Evolutionary conservation across 2,888 invertebrate genomes (phyloP).

Genomic region (Campopleginae sp.): DNA sequence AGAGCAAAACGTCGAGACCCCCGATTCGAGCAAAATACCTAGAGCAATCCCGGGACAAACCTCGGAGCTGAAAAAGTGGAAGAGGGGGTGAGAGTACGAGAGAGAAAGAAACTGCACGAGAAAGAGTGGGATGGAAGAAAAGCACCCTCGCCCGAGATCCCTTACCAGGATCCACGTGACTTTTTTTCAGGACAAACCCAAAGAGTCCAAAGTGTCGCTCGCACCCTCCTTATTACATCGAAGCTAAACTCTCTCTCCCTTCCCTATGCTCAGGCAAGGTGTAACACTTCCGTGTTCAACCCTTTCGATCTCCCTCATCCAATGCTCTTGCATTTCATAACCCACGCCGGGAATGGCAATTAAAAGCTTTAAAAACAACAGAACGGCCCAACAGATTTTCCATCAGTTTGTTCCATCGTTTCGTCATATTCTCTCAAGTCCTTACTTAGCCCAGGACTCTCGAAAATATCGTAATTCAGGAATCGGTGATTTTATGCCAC

Average conservation of each 20-base stretch:
- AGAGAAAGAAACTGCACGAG: constrained; percentile 13
- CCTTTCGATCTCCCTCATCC: constrained; percentile 55
- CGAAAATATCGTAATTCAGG: background rate
- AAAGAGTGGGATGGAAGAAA: constrained; percentile 21
- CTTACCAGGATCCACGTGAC: constrained; percentile 78
- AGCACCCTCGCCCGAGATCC: constrained; percentile 79
- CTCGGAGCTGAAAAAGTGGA: constrained; percentile 28
- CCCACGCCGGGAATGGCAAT: background rate
- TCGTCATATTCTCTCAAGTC: background rate
- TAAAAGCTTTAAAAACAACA: constrained; percentile 20
- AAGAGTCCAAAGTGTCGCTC: constrained; percentile 56
- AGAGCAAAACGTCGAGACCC: constrained; percentile 72
- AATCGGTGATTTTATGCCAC: background rate
- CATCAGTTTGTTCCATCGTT: background rate
- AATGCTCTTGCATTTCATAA: constrained; percentile 16
- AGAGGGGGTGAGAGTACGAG: constrained; percentile 27
- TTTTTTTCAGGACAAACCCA: constrained; percentile 74
- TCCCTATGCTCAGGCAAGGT: constrained; percentile 74
- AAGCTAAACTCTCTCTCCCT: constrained; percentile 32
- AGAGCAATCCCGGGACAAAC: constrained; percentile 73
- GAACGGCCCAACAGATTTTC: background rate
- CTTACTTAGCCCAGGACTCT: background rate
- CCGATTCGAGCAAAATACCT: constrained; percentile 78
- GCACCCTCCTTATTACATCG: constrained; percentile 72
- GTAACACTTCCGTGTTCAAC: constrained; percentile 68